These are phyloP conservation scores for Sebastes kiyomatsui DNA, from an alignment of 2,797 vertebrate species.

Conservation along the genomic window DNA sequence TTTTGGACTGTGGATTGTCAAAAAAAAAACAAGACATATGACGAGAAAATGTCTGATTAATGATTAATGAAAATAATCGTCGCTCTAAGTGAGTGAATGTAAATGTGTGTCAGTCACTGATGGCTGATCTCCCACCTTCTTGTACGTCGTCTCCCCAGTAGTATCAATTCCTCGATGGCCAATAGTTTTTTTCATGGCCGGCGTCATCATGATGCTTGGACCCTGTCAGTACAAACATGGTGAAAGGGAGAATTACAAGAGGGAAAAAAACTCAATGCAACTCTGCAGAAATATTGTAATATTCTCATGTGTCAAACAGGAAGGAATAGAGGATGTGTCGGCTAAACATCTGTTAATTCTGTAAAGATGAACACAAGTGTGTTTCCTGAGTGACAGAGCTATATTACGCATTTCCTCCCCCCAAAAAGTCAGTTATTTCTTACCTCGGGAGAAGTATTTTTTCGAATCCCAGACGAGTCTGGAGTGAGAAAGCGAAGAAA, in stretches of 20 bases:
- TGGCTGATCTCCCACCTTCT: conserved; percentile 85
- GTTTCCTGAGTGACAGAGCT: conserved; percentile 13
- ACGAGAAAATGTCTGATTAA: not conserved
- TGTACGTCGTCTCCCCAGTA: conserved; percentile 95
- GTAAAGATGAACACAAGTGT: not conserved
- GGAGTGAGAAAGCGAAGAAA: not conserved
- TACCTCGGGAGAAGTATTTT: conserved; percentile 77
- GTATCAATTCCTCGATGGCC: conserved; percentile 93
- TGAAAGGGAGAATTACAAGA: conserved; percentile 3
- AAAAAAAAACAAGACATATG: not conserved
- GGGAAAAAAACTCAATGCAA: not conserved
- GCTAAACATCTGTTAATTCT: conserved; percentile 11
- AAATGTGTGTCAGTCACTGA: not conserved
- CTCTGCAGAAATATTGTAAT: conserved; percentile 4
- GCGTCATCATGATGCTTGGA: conserved; percentile 73
- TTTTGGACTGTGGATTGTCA: not conserved
- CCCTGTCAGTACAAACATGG: conserved; percentile 72
- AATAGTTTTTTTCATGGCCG: conserved; percentile 87
- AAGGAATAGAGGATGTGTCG: conserved; percentile 52
- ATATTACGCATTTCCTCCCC: conserved; percentile 1
- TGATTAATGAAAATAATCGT: not conserved
- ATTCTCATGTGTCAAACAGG: conserved; percentile 41
- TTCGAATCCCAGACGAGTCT: conserved; percentile 71
- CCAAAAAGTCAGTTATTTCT: conserved; percentile 14
- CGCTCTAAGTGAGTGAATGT: not conserved